Evolutionary conservation across 2,888 invertebrate species (phyloP), one percentile per base, ranked within the genome.

Genomic region (Hirtodrosophila cameraria): DNA sequence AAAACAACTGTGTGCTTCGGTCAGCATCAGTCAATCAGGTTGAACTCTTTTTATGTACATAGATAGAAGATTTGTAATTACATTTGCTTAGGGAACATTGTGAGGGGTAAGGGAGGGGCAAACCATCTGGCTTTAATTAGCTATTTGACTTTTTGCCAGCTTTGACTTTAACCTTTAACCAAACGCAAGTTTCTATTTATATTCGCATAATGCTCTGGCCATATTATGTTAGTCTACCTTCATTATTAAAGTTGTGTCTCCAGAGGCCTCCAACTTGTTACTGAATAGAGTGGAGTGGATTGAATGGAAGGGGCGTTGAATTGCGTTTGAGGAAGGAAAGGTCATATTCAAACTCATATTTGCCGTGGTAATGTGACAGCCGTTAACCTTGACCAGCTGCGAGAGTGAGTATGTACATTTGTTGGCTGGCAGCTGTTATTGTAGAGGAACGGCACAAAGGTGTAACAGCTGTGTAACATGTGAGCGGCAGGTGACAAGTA

Each of bases 121-220:
- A n/a, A 43, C 31, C 45, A 46, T 6, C 30, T 48, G 55, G 59
- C 61, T 81, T 84, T 86, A 83, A 86, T 86, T 81, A 84, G 81
- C 53, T 68, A 64, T 79, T 86, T 78, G 64, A 71, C 60, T 68
- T 63, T 58, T 45, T 61, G 60, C 62, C 41, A 46, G 43, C 45
- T 49, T 16, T 20, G 71, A 50, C 58, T 52, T 72, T 72, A 48
- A 66, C 77, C 61, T 67, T 54, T 58, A 31, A 31, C 48, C 27
- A 63, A 57, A 52, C 45, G 25, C 28, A 6, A 31, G 20, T 42
- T 58, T 38, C 64, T 57, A 64, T 78, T 62, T 78, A 61, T 62
- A 57, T 30, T 27, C 46, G 18, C 27, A 20, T 27, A 25, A 33
- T n/a, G n/a, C n/a, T n/a, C 25, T 18, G 18, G 15, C 18, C 50